Percentiles rank a stretch among this genome's conserved stretches.
Evolutionary conservation across 2,113 vertebrate species (phyloP).

Genomic region (Gallinago jamesoni): DNA sequence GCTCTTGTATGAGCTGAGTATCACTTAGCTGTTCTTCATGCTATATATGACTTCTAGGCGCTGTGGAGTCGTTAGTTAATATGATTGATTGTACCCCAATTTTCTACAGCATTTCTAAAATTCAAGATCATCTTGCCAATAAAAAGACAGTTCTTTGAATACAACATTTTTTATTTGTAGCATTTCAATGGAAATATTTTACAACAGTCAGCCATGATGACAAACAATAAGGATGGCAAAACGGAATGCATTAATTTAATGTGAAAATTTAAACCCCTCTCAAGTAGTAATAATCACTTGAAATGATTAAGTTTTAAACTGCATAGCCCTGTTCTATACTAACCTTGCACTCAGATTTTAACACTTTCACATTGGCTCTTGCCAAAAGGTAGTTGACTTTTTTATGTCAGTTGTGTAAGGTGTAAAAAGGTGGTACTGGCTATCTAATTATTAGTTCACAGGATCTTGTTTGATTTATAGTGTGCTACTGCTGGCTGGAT

Average conservation of each 20-base stretch:
- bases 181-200: not conserved
- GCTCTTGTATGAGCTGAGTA: not conserved
- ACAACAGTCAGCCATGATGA: not conserved
- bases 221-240: not conserved
- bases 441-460: not conserved
- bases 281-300: not conserved
- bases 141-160: not conserved
- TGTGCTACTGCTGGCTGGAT: not conserved
- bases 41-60: not conserved
- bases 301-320: not conserved
- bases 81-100: not conserved
- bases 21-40: not conserved
- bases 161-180: not conserved
- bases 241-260: not conserved
- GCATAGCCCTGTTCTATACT: not conserved
- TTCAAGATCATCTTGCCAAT: not conserved
- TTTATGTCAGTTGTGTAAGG: not conserved
- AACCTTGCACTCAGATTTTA: not conserved
- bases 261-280: not conserved
- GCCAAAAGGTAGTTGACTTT: not conserved
- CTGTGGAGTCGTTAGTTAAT: not conserved
- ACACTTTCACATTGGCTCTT: not conserved
- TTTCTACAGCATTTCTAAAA: not conserved
- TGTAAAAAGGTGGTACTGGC: not conserved
- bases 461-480: not conserved